Evolutionary conservation across 2,113 vertebrate species (phyloP).

Genomic region (Alosa alosa): DNA sequence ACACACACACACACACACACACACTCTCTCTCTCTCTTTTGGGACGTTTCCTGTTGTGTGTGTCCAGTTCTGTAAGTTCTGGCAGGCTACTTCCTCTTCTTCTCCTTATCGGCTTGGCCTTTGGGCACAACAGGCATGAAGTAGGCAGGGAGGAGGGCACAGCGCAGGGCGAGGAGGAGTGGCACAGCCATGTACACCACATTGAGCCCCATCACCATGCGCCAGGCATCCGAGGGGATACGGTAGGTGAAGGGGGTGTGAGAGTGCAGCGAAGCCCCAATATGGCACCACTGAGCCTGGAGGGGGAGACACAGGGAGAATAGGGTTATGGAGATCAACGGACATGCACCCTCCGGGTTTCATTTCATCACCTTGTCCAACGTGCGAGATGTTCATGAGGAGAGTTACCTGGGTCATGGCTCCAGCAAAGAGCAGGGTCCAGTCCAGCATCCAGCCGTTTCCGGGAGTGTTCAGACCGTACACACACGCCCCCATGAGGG

Average conservation of each 20-base stretch:
- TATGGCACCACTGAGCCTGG: slow-evolving; percentile 88
- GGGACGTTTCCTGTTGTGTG: neutral
- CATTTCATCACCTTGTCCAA: too few species aligned
- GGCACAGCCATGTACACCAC: slow-evolving; percentile 69
- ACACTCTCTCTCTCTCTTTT: neutral
- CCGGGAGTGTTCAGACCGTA: slow-evolving; percentile 81
- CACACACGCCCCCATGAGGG: slow-evolving; percentile 71
- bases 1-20: neutral
- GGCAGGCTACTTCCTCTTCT: slow-evolving; percentile 76
- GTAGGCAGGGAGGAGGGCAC: slow-evolving; percentile 71
- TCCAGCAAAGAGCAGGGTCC: slow-evolving; percentile 82
- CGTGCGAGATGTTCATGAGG: too few species aligned
- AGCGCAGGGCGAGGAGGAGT: slow-evolving; percentile 78
- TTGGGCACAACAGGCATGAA: slow-evolving; percentile 64
- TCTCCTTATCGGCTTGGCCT: slow-evolving; percentile 50
- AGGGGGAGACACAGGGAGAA: neutral
- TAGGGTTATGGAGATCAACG: too few species aligned
- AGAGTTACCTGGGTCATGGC: slow-evolving; percentile 82
- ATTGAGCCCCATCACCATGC: slow-evolving; percentile 75
- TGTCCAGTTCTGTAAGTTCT: neutral
- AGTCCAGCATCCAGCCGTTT: slow-evolving; percentile 89
- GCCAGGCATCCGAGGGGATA: slow-evolving; percentile 77
- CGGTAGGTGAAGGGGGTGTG: slow-evolving; percentile 91
- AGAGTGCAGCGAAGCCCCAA: slow-evolving; percentile 83
- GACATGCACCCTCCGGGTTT: too few species aligned